Evolutionary conservation across 2,888 invertebrate genomes (phyloP).

Genomic region (Dorcus hopei): DNA sequence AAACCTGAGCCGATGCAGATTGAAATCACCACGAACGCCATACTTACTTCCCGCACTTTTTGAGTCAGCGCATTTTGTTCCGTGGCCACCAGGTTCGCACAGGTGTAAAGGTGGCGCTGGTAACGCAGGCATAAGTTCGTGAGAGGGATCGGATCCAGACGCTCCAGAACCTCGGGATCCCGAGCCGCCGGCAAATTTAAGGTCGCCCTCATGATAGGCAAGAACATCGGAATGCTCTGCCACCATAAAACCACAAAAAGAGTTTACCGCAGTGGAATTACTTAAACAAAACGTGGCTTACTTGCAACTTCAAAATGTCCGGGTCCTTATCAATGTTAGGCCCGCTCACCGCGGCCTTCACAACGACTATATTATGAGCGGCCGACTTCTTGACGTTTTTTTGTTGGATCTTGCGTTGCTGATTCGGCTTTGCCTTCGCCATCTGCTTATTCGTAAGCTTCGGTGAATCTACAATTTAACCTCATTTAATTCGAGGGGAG

Average conservation of each 20-base stretch:
- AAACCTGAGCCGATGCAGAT: not conserved
- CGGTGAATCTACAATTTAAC: slow-evolving; percentile 66
- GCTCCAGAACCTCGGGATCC: slow-evolving; percentile 85
- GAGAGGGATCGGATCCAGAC: slow-evolving; percentile 61
- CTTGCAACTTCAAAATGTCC: slow-evolving; percentile 68
- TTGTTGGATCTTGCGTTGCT: slow-evolving; percentile 43
- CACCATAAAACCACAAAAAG: slow-evolving; percentile 16
- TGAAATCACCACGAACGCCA: not conserved
- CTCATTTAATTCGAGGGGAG: not conserved
- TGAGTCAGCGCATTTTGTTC: slow-evolving; percentile 74
- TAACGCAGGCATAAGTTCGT: slow-evolving; percentile 75
- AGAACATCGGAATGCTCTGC: slow-evolving; percentile 83
- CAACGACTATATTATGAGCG: slow-evolving; percentile 76
- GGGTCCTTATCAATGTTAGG: slow-evolving; percentile 69
- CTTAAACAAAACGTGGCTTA: slow-evolving; percentile 33
- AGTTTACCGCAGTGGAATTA: not conserved
- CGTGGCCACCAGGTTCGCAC: slow-evolving; percentile 75
- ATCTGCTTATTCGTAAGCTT: slow-evolving; percentile 66
- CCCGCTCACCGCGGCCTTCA: slow-evolving; percentile 66
- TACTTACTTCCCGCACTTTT: slow-evolving; percentile 73
- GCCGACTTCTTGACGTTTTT: slow-evolving; percentile 49
- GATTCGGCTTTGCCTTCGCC: slow-evolving; percentile 37
- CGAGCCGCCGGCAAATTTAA: slow-evolving; percentile 79
- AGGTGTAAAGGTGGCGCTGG: slow-evolving; percentile 79
- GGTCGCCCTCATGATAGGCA: slow-evolving; percentile 89